These are phyloP conservation scores for Drosophila dives DNA, from an alignment of 2,888 invertebrate species.

Conservation along the genomic window DNA sequence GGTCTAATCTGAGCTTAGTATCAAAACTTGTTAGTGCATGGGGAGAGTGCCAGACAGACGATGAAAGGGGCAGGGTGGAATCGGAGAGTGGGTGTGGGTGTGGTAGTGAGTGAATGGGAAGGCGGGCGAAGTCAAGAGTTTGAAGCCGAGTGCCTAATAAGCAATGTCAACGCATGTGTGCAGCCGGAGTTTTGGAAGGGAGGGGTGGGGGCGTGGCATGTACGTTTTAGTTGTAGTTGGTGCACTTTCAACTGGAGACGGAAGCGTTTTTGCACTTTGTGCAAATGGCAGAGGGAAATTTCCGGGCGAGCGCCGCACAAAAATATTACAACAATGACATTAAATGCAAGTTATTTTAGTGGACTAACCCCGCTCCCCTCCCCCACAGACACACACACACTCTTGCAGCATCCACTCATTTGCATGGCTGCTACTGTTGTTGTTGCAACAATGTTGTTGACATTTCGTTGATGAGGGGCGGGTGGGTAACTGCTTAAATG, in stretches of 20 bases:
- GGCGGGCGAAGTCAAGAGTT: constrained; percentile 12
- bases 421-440: constrained; percentile 59
- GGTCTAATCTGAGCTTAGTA: constrained; percentile 81
- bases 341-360: constrained; percentile 77
- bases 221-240: constrained; percentile 32
- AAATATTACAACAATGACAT: constrained; percentile 80
- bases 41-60: neutral
- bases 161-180: constrained; percentile 76
- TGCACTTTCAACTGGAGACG: constrained; percentile 59
- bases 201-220: constrained; percentile 16
- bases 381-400: neutral
- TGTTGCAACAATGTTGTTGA: constrained; percentile 55
- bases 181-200: constrained; percentile 5
- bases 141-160: constrained; percentile 58
- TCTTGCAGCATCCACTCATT: constrained; percentile 46
- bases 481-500: constrained; percentile 61
- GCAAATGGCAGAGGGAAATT: constrained; percentile 68
- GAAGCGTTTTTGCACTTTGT: constrained; percentile 78
- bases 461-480: constrained; percentile 3
- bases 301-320: constrained; percentile 39
- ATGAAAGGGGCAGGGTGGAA: neutral
- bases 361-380: neutral
- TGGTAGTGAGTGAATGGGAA: neutral
- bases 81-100: neutral
- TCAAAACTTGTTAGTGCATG: constrained; percentile 74